Percentiles rank a stretch among this genome's conserved stretches.
These are phyloP conservation scores for Bombus huntii DNA, from an alignment of 1,140 invertebrate species.

Conservation along the genomic window DNA sequence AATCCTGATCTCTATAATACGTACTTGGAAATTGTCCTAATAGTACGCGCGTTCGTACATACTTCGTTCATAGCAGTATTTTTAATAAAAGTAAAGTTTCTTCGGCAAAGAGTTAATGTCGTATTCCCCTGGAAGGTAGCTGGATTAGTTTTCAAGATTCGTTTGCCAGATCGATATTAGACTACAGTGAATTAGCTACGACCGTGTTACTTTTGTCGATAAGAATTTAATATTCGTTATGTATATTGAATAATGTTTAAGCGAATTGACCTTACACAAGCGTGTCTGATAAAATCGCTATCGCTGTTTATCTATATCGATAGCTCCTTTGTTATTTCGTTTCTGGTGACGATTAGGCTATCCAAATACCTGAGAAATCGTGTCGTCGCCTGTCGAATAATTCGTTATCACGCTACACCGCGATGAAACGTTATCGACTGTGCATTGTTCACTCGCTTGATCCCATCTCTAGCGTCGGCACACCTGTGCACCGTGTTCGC, in stretches of 20 bases:
- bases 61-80: not conserved
- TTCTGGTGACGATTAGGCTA: not conserved
- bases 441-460: slow-evolving; percentile 24
- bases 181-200: not conserved
- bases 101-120: not conserved
- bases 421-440: not conserved
- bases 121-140: not conserved
- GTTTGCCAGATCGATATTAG: not conserved
- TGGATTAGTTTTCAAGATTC: not conserved
- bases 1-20: no score
- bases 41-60: no score
- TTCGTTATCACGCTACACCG: no score
- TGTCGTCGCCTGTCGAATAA: not conserved
- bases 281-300: not conserved
- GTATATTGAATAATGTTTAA: not conserved
- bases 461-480: slow-evolving; percentile 38
- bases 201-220: no score
- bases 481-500: slow-evolving; percentile 44
- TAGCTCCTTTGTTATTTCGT: not conserved
- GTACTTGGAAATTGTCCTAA: no score
- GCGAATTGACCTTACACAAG: no score
- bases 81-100: not conserved
- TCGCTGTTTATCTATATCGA: no score
- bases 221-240: not conserved
- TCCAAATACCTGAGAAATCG: not conserved